phyloP scores from a whole-genome alignment of 2,797 vertebrate species.

The Poliocrania exsul region DNA sequence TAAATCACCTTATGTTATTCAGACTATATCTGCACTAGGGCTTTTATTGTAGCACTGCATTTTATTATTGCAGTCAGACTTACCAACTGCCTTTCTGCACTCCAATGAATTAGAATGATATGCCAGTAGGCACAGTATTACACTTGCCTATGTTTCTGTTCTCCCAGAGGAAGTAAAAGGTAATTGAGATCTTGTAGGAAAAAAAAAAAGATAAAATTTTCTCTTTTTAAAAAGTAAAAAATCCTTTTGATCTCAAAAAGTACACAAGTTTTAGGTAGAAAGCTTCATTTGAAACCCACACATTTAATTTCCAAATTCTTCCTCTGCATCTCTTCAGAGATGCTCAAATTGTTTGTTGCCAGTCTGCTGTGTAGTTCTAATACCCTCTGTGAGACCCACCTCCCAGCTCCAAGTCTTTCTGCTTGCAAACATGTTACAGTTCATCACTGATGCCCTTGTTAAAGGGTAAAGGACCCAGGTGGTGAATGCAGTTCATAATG shows the following conservation, averaged over 20 bases:
- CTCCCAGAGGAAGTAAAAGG: neutral
- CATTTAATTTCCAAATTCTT: neutral
- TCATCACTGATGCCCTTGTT: neutral
- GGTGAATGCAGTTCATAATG: neutral
- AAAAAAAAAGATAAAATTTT: neutral
- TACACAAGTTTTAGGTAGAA: neutral
- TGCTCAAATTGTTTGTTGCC: neutral
- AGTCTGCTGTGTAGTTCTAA: neutral
- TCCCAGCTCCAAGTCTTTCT: neutral
- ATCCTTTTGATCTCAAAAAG: neutral
- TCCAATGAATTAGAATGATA: neutral
- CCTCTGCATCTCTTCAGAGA: neutral
- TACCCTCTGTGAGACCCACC: neutral
- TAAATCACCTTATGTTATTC: neutral
- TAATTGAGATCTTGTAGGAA: neutral
- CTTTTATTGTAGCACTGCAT: neutral
- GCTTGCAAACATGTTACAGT: neutral
- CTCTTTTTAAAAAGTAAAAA: neutral
- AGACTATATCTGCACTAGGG: neutral
- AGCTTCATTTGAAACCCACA: neutral
- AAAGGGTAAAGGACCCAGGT: neutral
- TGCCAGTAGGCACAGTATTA: neutral
- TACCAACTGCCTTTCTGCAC: neutral
- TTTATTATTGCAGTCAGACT: neutral
- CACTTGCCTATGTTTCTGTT: neutral